Base-by-base conservation (phyloP, 1,140 invertebrate species). In the Zaprionus africanus region DNA sequence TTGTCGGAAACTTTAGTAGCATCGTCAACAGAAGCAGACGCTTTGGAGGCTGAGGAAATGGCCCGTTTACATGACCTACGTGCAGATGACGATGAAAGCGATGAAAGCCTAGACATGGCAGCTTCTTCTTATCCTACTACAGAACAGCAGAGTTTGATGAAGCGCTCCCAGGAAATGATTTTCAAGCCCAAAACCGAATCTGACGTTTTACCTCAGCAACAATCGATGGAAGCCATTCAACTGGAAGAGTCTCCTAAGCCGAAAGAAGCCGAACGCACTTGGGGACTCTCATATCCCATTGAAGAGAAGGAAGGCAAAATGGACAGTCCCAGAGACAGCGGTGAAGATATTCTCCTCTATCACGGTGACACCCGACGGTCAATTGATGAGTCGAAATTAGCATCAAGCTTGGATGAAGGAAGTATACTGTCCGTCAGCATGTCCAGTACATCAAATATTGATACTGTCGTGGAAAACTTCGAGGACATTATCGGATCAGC, bases 1-100 rank as follows among this genome's bases (percentile, higher is more conserved):
- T 94, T 97, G 24, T 98, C 97, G 1, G 98, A 98, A 93, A 98
- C 98, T 6, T 91, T 98, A 38, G 96, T 98, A 13, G 96, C 97
- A 7, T 98, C 97, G 12, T 95, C 95, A 13, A 94, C 94, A 17
- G 96, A 96, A 34, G 76, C 69, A 3, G 90, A 91, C 64, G 82
- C 75, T 0, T 72, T 91, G 1, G 91, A 92, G 36, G 82, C 77
- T 22, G 91, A 92, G 3, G 91, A 92, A 76, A 64, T 92, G 41
- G 76, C 80, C 6, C 82, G 70, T 1, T 62, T 92, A 2, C 82
- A 80, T 1, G 91, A 92, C 22, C 58, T 92, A 6, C 73, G 70
- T 0, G 80, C 80, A 4, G 87, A 92, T 46, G 91, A 92, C 26
- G 91, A 92, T 15, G 91, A 92, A 28, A 92, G 91, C 22, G 91